Base-by-base conservation (phyloP, 1,140 invertebrate genomes). In the Lasioglossum baleicum region DNA sequence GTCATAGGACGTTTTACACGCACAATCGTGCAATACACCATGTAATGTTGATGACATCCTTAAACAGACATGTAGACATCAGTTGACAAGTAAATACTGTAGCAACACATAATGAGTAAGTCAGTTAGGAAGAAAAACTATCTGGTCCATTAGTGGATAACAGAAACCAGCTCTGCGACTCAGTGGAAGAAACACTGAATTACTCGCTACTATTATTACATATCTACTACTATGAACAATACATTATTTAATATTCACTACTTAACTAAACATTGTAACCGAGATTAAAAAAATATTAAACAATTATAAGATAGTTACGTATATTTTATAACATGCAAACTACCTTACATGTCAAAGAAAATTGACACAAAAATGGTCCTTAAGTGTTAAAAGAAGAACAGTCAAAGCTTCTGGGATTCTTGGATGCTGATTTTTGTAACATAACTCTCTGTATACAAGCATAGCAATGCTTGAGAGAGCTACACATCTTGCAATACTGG, bases 401-500 rank as follows among this genome's bases (percentile, higher is more conserved):
- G 96, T 96, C 66, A 99, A 94, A 74, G 97, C 97, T 88, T 98
- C 96, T 20, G 96, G 95, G 53, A 97, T 94, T 84, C 96, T 96
- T 26, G 95, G 93, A 93, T 97, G 96, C 75, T n/a, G n/a, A n/a
- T n/a, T n/a, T n/a, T n/a, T n/a, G n/a, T n/a, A n/a, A n/a, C n/a
- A n/a, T n/a, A n/a, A n/a, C n/a, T n/a, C n/a, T n/a, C n/a, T n/a
- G n/a, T n/a, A n/a, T n/a, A n/a, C n/a, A n/a, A n/a, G n/a, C 88
- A 98, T 96, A 11, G 97, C 97, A 63, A 99, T 94, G 81, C 97
- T 96, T 61, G 97, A 97, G 4, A 99, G 94, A 26, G 98, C 97
- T 81, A 98, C 96, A 89, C 97, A 98, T 75, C 98, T 95, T 26
- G 98, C 98, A 87, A 97, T 94, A 51, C 97, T 97, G 61, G 97